A percentile compares a stretch with the other conserved stretches of the same genome.
Conservation (phyloP, 2,888 invertebrate genomes). For the Callosobruchus maculatus region DNA sequence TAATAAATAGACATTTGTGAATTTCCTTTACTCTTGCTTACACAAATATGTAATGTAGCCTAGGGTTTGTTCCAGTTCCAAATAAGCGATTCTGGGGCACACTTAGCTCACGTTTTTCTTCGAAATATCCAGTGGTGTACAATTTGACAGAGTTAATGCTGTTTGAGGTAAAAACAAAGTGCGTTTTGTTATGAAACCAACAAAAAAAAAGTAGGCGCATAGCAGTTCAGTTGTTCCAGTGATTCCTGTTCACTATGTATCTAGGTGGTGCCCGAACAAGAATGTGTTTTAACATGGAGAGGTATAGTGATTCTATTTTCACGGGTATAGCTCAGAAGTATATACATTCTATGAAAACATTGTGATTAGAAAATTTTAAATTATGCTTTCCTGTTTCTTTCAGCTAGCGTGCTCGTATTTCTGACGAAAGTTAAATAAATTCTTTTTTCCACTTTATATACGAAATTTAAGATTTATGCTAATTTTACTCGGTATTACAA, state of each 20-base stretch:
- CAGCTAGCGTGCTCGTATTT: not conserved
- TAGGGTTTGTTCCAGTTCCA: no score
- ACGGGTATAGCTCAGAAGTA: constrained; percentile 34
- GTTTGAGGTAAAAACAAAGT: not conserved
- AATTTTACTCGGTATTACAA: no score
- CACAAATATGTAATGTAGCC: no score
- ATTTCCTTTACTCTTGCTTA: no score
- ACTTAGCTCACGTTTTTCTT: not conserved
- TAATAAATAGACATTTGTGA: no score
- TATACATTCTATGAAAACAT: constrained; percentile 33
- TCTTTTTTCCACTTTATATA: no score
- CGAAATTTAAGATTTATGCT: no score
- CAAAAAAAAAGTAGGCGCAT: not conserved
- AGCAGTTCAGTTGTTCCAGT: not conserved
- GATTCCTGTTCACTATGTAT: not conserved
- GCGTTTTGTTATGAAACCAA: not conserved
- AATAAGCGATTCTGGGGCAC: not conserved
- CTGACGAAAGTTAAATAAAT: not conserved
- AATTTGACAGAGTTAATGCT: not conserved
- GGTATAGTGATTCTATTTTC: constrained; percentile 27
- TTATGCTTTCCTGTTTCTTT: constrained; percentile 11
- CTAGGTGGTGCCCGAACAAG: constrained; percentile 25
- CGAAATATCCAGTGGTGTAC: not conserved
- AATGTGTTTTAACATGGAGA: constrained; percentile 14
- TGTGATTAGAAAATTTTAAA: constrained; percentile 32